phyloP scores from a whole-genome alignment of 2,797 vertebrate species.

The Lithobates pipiens region DNA sequence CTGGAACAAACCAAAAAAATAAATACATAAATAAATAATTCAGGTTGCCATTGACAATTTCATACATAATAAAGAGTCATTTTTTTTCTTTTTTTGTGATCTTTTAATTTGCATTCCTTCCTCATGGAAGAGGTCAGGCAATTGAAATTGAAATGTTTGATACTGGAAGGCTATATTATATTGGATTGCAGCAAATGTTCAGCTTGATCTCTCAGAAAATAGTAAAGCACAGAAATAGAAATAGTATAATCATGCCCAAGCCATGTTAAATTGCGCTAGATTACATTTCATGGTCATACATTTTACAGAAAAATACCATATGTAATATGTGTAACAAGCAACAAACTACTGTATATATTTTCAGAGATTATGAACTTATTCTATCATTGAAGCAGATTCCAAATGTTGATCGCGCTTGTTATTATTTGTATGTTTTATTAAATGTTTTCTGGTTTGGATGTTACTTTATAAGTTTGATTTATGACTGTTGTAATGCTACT shows the following conservation, averaged over 20 bases:
- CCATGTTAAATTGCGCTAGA: background rate
- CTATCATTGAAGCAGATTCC: no score
- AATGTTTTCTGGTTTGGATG: no score
- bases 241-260: background rate
- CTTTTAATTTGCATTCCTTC: conserved; percentile 7
- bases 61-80: background rate
- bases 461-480: no score
- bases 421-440: no score
- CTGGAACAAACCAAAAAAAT: background rate
- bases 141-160: conserved; percentile 8
- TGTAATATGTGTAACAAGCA: no score
- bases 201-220: conserved; percentile 9
- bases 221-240: background rate
- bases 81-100: background rate
- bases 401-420: no score
- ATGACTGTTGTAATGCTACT: no score
- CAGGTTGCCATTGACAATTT: background rate
- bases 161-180: conserved; percentile 4
- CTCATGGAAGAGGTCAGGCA: background rate
- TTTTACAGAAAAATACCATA: no score
- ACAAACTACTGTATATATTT: no score
- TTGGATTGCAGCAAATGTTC: conserved; percentile 7
- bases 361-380: no score
- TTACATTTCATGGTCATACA: no score
- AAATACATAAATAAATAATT: no score